Evolutionary conservation across 2,888 invertebrate genomes (phyloP).

Genomic region (Cybosia mesomella): DNA sequence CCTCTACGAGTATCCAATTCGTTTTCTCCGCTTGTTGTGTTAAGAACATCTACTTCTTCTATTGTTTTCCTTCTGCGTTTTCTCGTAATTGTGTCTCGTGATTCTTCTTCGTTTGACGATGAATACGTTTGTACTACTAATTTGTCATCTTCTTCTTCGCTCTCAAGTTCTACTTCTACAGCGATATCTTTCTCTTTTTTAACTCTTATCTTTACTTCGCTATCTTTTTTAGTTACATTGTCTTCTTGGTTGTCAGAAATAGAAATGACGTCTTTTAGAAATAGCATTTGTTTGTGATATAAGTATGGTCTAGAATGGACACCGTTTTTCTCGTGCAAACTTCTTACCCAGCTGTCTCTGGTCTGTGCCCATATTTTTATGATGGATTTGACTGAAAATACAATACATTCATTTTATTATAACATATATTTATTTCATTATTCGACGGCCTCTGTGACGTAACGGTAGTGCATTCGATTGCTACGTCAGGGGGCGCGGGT

Average conservation of each 20-base stretch:
- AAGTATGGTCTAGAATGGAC: neutral
- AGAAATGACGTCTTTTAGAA: neutral
- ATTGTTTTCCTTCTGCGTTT: neutral
- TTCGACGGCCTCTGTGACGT: no score
- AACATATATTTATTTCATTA: no score
- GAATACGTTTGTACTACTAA: neutral
- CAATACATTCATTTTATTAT: neutral
- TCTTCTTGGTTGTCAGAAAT: neutral
- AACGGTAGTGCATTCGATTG: no score
- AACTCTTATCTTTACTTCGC: neutral
- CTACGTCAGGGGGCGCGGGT: no score
- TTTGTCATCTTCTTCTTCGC: neutral
- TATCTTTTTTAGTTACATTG: neutral
- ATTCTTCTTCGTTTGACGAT: neutral
- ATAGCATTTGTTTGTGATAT: constrained; percentile 5
- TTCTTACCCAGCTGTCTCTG: constrained; percentile 9
- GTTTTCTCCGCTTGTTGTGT: neutral
- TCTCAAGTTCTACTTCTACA: neutral
- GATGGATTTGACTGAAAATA: neutral
- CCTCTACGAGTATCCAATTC: neutral
- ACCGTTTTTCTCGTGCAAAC: neutral
- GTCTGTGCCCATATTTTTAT: constrained; percentile 4
- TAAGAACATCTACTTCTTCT: neutral
- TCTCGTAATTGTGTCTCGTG: neutral
- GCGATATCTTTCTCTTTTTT: neutral